Base-by-base conservation (phyloP, 2,113 vertebrate species). In the Brachyhypopomus gauderio region DNA sequence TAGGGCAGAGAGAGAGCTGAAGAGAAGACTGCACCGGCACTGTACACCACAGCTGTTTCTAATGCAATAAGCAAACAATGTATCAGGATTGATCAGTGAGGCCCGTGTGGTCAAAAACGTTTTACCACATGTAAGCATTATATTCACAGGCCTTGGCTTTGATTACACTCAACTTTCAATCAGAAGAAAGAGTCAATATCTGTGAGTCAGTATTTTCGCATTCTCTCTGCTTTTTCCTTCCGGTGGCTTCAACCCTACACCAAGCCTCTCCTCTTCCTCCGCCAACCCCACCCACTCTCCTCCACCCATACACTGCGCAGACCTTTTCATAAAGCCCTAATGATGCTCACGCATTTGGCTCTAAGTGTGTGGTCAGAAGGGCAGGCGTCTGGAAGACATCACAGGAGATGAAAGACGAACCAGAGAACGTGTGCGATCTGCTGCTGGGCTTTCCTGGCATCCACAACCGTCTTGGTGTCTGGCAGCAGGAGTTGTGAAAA, bases 401-500 rank as follows among this genome's bases (percentile, higher is more conserved):
- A 20, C 11, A 59, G 30, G 69, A 60, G 34, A 70, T 34, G 8
- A 79, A 81, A n/a, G 23, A 70, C 36, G 20, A 19, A 70, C 12
- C 36, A 41, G 23, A n/a, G 27, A 27, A 59, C 20, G 72, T 52
- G 56, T 59, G 34, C 22, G 56, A 75, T 59, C 7, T 17, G 30
- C 62, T 81, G 59, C 63, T 45, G 48, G 16, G n/a, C 48, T 55
- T 69, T 70, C 19, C 63, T 58, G 72, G 60, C 62, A 75, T 67
- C 48, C 38, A 23, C 27, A 34, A 80, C 14, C 27, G 30, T 59
- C 62, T 75, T 81, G 67, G 73, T 41, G 62, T 17, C 63, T 70
- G 52, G 34, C 55, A 70, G 16, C 67, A 55, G 63, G 72, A 76
- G 80, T 41, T 75, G 80, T 69, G 52, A 69, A 81, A 81, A 81